Conservation (phyloP, 2,113 vertebrate species). For the Taxidea taxus region DNA sequence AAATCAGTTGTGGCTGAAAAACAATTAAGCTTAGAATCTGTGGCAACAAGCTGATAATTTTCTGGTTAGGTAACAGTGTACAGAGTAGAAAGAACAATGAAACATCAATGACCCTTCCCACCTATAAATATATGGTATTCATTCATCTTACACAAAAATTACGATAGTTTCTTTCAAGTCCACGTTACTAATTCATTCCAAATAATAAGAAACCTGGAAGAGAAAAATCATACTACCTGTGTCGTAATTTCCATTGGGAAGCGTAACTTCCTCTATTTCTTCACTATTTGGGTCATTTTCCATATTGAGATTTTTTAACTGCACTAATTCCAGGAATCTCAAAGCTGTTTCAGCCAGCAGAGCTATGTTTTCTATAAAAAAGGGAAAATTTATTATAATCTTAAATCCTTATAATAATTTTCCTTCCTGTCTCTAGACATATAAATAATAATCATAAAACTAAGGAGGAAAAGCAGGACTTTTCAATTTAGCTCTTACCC, state of each 20-base stretch:
- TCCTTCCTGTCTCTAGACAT: background rate
- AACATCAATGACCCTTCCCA: background rate
- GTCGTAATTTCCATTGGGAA: slow-evolving; percentile 96
- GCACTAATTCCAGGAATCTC: slow-evolving; percentile 96
- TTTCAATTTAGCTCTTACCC: background rate
- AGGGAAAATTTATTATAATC: background rate
- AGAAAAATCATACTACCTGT: slow-evolving; percentile 84
- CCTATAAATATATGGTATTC: background rate
- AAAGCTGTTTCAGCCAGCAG: slow-evolving; percentile 96
- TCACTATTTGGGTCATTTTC: slow-evolving; percentile 93
- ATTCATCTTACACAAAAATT: background rate
- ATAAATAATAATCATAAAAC: slow-evolving; percentile 9
- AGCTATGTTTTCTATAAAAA: slow-evolving; percentile 93
- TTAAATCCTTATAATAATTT: background rate
- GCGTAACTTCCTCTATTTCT: slow-evolving; percentile 91
- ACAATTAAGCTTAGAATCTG: background rate
- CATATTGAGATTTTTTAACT: slow-evolving; percentile 94
- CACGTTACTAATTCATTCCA: background rate
- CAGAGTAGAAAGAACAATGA: background rate
- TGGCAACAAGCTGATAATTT: background rate
- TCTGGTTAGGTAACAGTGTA: background rate
- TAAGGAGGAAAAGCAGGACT: background rate
- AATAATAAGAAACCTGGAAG: background rate
- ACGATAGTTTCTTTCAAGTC: background rate
- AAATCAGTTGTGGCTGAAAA: slow-evolving; percentile 25